Evolutionary conservation across 2,888 invertebrate genomes (phyloP).

Genomic region (Xylophagus ater): DNA sequence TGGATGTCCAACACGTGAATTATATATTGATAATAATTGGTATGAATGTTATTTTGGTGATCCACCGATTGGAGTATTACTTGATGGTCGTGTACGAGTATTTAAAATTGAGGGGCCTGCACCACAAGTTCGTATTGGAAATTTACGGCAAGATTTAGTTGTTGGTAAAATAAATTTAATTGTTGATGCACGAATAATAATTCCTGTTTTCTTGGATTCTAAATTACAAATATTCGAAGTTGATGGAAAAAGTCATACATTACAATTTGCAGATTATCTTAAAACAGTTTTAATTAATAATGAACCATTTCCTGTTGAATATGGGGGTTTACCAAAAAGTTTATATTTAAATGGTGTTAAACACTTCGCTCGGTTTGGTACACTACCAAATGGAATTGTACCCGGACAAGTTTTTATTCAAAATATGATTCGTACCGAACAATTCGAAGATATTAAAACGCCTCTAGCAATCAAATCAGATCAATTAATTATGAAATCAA

Average conservation of each 20-base stretch:
- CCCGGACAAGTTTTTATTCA: conserved; percentile 59
- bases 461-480: conserved; percentile 1
- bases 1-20: conserved; percentile 84
- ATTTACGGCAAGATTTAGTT: conserved; percentile 68
- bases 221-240: conserved; percentile 70
- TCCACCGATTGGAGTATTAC: conserved; percentile 65
- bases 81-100: conserved; percentile 64
- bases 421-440: conserved; percentile 56
- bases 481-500: neutral
- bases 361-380: conserved; percentile 70
- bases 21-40: conserved; percentile 79
- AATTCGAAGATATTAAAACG: conserved; percentile 15
- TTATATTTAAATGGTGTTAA: conserved; percentile 62
- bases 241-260: conserved; percentile 57
- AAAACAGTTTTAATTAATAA: conserved; percentile 69
- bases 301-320: conserved; percentile 64
- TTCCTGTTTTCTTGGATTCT: conserved; percentile 72
- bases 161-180: conserved; percentile 76
- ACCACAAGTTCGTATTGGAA: conserved; percentile 87
- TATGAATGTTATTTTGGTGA: conserved; percentile 91
- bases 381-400: conserved; percentile 58
- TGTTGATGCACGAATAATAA: conserved; percentile 66
- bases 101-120: conserved; percentile 82
- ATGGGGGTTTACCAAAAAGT: conserved; percentile 73
- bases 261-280: conserved; percentile 70